Base-by-base conservation (phyloP, 2,797 vertebrate species). In the Cyclura pinguis region DNA sequence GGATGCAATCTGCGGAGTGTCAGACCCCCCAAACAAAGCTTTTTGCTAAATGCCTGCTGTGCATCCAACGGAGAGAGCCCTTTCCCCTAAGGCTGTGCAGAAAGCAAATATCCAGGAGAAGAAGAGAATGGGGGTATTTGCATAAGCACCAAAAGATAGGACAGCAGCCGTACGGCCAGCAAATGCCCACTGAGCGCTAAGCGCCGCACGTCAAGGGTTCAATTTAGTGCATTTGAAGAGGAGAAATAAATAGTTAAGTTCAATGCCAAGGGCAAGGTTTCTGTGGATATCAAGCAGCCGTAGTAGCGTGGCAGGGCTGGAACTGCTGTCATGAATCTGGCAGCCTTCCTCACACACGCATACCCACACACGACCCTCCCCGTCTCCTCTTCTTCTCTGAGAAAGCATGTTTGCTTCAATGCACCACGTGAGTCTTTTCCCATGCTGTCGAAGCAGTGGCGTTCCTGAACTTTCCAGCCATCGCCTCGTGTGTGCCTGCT, bases 321-420 rank as follows among this genome's bases (percentile, higher is more conserved):
- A 93, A 88, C 4, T 77, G 90, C 93, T 95, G 88, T 80, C 88
- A 59, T 76, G 91, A 94, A 91, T 93, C 91, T 84, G 12, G 89
- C 72, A n/a, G 6, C 59, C 1, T 20, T 52, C 76, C 82, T 80
- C 91, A 92, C n/a, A 8, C 38, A 76, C 73, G 14, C 13, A 59
- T 5, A 59, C 59, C 18, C 59, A 59, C 18, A 59, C 35, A 35
- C 72, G 1, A 0, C 16, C 38, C 14, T 76, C 84, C 42, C 62
- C 82, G 76, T 88, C 85, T 91, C 88, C 91, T 84, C 90, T 94
- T 93, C 69, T 88, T 76, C 74, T 77, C 81, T 50, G 38, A 87
- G 92, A 93, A 93, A 91, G 87, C 32, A 80, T 90, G 67, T 12
- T 27, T 0, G n/a, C 29, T 85, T 80, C 27, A 73, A 8, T 57